A percentile compares a stretch with the other conserved stretches of the same genome.
Evolutionary conservation across 2,888 invertebrate species (phyloP).

Genomic region (Cheilosia pagana): DNA sequence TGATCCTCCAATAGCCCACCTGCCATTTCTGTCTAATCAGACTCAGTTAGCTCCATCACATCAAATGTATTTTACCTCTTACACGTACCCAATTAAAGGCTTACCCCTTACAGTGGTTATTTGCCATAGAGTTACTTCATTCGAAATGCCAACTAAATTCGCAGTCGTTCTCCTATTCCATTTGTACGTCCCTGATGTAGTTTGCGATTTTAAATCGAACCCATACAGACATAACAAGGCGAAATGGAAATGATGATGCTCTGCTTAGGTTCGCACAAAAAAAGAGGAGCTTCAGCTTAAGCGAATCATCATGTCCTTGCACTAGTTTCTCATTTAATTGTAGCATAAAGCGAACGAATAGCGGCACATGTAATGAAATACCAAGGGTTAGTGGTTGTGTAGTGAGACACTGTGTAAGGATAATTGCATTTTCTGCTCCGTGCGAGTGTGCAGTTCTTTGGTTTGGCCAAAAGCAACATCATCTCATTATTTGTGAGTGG

Average conservation of each 20-base stretch:
- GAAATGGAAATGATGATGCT: conserved; percentile 37
- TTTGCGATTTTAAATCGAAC: conserved; percentile 25
- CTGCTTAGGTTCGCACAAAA: background rate
- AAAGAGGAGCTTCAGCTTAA: background rate
- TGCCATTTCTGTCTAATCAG: no score
- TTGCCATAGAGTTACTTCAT: conserved; percentile 33
- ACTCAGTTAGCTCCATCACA: background rate
- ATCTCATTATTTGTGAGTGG: background rate
- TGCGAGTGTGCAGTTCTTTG: conserved; percentile 24
- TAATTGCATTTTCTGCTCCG: conserved; percentile 56
- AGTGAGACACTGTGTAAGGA: conserved; percentile 22
- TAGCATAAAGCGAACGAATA: conserved; percentile 33
- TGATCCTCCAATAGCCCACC: no score
- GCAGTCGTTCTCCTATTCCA: background rate
- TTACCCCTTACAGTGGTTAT: conserved; percentile 9
- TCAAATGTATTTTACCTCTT: background rate
- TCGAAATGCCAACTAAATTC: conserved; percentile 29
- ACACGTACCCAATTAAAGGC: conserved; percentile 17
- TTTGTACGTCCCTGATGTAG: conserved; percentile 19
- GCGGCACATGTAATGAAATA: conserved; percentile 35
- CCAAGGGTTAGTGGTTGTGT: conserved; percentile 14
- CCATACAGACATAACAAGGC: conserved; percentile 34
- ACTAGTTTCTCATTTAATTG: conserved; percentile 64
- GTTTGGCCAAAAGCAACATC: conserved; percentile 21
- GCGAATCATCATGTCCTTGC: conserved; percentile 55